Evolutionary conservation across 2,113 vertebrate genomes (phyloP).

Genomic region (Kryptolebias marmoratus): DNA sequence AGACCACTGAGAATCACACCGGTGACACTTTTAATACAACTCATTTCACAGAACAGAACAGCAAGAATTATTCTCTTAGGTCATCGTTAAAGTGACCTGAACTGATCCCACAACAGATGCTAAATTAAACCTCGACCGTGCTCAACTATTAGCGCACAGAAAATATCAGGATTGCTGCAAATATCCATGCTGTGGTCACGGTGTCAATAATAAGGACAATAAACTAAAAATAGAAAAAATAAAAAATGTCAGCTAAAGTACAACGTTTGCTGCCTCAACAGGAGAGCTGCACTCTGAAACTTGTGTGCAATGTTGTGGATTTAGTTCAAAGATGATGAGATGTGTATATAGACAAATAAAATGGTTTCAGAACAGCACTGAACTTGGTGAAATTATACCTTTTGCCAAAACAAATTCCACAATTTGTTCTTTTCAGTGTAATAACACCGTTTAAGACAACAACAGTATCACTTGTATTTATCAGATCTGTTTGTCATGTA

Average conservation of each 20-base stretch:
- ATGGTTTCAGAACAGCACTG: too few relatives aligned
- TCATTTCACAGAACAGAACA: not conserved
- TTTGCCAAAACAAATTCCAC: too few relatives aligned
- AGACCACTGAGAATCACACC: not conserved
- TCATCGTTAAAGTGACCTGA: conserved; percentile 16
- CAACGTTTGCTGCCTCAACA: not conserved
- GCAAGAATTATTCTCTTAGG: not conserved
- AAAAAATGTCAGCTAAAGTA: not conserved
- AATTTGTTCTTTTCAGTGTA: too few relatives aligned
- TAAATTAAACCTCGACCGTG: too few relatives aligned
- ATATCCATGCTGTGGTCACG: not conserved
- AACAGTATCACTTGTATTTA: too few relatives aligned
- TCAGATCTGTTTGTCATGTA: too few relatives aligned
- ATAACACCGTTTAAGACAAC: too few relatives aligned
- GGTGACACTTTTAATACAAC: conserved; percentile 23
- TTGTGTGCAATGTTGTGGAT: not conserved
- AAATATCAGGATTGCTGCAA: not conserved
- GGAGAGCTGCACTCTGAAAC: not conserved
- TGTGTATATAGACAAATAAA: not conserved
- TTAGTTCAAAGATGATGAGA: not conserved
- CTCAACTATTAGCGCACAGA: too few relatives aligned
- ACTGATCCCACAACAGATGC: conserved; percentile 13
- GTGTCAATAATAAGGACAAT: not conserved
- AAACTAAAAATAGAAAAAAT: too few relatives aligned
- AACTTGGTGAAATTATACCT: too few relatives aligned